These are phyloP conservation scores for Vulpes lagopus DNA, from an alignment of 2,113 vertebrate genomes.

Conservation along the genomic window DNA sequence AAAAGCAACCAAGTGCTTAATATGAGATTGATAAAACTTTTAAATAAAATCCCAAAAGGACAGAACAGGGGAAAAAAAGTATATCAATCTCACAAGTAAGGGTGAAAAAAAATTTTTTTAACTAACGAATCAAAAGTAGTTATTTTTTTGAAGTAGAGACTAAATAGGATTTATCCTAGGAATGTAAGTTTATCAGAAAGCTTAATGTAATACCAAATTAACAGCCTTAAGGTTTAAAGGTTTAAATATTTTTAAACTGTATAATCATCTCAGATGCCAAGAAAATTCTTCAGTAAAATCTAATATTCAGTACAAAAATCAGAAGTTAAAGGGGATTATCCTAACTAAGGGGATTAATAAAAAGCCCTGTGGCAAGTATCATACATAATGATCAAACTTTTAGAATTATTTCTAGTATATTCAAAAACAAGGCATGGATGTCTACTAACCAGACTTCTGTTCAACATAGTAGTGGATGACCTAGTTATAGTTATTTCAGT, in stretches of 20 bases:
- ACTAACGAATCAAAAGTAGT: neutral
- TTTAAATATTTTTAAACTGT: neutral
- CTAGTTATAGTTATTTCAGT: conserved; percentile 20
- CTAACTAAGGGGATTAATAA: neutral
- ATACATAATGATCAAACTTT: neutral
- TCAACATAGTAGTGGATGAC: neutral
- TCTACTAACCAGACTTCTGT: neutral
- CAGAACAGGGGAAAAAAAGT: neutral
- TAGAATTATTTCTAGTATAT: conserved; percentile 10
- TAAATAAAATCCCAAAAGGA: neutral
- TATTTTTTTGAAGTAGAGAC: neutral
- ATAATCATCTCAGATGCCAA: neutral
- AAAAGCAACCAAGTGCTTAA: neutral
- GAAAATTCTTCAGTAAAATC: conserved; percentile 44
- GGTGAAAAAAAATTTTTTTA: neutral
- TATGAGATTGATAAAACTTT: neutral
- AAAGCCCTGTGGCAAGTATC: neutral
- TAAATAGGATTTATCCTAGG: neutral
- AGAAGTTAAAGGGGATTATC: neutral
- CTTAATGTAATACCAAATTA: neutral
- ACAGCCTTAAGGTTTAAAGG: neutral
- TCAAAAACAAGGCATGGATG: neutral
- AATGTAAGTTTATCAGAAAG: neutral
- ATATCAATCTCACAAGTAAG: neutral
- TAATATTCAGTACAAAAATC: neutral